Evolutionary conservation across 2,888 invertebrate genomes (phyloP).

Genomic region (Gandaritis pyraliata): DNA sequence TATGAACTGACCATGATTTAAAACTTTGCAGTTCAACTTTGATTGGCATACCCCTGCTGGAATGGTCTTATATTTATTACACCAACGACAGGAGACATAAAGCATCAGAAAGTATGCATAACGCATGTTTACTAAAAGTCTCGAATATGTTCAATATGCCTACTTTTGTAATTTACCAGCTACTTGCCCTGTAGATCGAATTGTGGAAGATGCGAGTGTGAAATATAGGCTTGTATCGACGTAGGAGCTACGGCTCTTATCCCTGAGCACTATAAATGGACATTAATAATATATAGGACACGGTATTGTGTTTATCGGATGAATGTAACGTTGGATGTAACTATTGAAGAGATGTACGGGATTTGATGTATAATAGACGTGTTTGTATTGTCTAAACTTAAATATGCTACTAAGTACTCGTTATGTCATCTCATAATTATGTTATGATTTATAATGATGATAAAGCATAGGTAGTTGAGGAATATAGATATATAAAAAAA

Average conservation of each 20-base stretch:
- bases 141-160: background rate
- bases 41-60: too few species aligned
- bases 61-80: too few species aligned
- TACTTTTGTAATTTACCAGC: slow-evolving; percentile 6
- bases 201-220: slow-evolving; percentile 70
- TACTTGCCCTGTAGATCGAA: slow-evolving; percentile 58
- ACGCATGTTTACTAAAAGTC: too few species aligned
- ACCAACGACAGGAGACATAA: too few species aligned
- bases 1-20: too few species aligned
- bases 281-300: slow-evolving; percentile 26
- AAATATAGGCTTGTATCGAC: slow-evolving; percentile 63
- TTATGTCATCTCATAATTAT: too few species aligned
- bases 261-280: slow-evolving; percentile 31
- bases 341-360: slow-evolving; percentile 17
- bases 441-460: too few species aligned
- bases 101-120: too few species aligned
- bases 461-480: too few species aligned
- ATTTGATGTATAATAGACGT: slow-evolving; percentile 1
- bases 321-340: slow-evolving; percentile 8
- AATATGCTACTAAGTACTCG: too few species aligned
- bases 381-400: background rate
- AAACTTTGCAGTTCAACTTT: too few species aligned
- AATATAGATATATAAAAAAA: too few species aligned
- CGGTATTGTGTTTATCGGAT: slow-evolving; percentile 16
- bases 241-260: slow-evolving; percentile 58